Percentiles rank a stretch among this genome's conserved stretches.
phyloP scores from a whole-genome alignment of 30 jellyfish, hydroid and myxozoan species.

The Sanderia malayensis region DNA sequence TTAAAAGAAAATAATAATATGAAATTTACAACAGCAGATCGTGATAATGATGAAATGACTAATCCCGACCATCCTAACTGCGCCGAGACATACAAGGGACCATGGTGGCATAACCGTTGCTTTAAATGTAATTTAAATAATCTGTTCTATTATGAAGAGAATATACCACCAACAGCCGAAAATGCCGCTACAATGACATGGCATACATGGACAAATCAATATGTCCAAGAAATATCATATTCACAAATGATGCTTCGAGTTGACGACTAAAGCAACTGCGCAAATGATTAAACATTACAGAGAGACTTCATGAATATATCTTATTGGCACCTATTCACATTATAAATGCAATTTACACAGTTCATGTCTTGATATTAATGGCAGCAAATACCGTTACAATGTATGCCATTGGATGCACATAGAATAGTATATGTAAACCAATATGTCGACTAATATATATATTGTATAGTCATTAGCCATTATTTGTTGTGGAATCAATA shows the following conservation, averaged over 20 bases:
- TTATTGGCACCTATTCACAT: too few species aligned
- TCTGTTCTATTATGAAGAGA: constrained; percentile 10
- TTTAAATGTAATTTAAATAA: constrained; percentile 32
- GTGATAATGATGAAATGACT: constrained; percentile 31
- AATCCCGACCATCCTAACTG: not conserved
- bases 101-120: constrained; percentile 50
- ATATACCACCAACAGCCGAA: constrained; percentile 17
- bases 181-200: constrained; percentile 51
- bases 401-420: too few species aligned
- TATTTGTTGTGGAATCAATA: too few species aligned
- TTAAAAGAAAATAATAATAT: constrained; percentile 15
- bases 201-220: constrained; percentile 4
- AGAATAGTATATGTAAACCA: too few species aligned
- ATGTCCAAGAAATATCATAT: constrained; percentile 18
- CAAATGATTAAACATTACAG: too few species aligned
- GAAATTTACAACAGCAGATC: constrained; percentile 45
- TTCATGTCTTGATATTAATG: too few species aligned
- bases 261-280: not conserved
- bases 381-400: too few species aligned
- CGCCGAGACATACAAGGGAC: constrained; percentile 22
- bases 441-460: too few species aligned
- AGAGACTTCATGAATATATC: too few species aligned
- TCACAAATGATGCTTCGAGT: constrained; percentile 41
- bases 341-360: too few species aligned
- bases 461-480: too few species aligned